Percentiles rank a stretch among this genome's conserved stretches.
Conservation (phyloP, 2,113 vertebrate species). For the Mugil cephalus region DNA sequence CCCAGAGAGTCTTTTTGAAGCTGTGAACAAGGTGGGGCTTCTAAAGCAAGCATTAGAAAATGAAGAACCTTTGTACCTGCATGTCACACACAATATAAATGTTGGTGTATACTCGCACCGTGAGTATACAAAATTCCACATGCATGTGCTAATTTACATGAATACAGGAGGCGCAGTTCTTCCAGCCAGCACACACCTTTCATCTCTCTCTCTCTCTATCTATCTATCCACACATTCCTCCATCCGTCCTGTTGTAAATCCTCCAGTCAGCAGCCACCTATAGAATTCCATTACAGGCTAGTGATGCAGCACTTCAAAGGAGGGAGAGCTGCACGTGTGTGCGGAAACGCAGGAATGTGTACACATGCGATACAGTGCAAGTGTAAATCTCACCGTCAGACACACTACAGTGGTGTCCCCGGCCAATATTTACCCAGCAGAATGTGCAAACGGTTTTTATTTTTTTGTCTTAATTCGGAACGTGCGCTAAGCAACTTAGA, state of each 20-base stretch:
- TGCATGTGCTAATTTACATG: not conserved
- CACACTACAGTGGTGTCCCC: conserved; percentile 57
- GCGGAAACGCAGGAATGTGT: conserved; percentile 22
- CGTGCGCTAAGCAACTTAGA: conserved; percentile 34
- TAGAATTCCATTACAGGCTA: conserved; percentile 78
- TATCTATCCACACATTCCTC: conserved; percentile 54
- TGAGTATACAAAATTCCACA: not conserved
- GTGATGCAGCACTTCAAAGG: conserved; percentile 79
- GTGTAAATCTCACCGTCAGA: conserved; percentile 51
- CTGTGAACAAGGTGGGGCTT: conserved; percentile 54
- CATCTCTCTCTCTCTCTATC: conserved; percentile 54
- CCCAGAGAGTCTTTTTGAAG: conserved; percentile 53
- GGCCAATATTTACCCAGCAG: conserved; percentile 66
- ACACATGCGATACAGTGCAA: conserved; percentile 38
- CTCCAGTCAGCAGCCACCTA: conserved; percentile 77
- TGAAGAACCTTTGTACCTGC: conserved; percentile 58
- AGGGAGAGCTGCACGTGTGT: conserved; percentile 42
- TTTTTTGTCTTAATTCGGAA: conserved; percentile 35
- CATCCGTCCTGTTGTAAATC: conserved; percentile 65
- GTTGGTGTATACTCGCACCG: conserved; percentile 5
- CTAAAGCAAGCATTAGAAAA: conserved; percentile 61
- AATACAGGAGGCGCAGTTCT: conserved; percentile 31
- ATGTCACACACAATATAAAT: conserved; percentile 53
- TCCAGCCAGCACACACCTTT: conserved; percentile 36
- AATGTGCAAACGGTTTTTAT: conserved; percentile 53